Base-by-base conservation (phyloP, 2,888 invertebrate genomes). In the Seira sanloemensis region DNA sequence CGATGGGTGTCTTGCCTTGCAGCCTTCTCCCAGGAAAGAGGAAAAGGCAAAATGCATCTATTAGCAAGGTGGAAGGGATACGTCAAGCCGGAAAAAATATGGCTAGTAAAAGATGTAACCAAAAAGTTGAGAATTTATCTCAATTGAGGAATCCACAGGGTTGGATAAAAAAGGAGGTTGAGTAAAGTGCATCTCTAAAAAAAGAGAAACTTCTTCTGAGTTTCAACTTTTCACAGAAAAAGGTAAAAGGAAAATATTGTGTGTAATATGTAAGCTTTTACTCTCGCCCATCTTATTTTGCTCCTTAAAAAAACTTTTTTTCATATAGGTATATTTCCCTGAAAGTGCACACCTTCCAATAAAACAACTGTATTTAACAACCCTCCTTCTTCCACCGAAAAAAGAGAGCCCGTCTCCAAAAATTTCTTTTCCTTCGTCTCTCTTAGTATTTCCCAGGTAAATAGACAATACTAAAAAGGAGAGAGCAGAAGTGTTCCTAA, bases 41-140 rank as follows among this genome's bases (percentile, higher is more conserved):
- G 1, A 50, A 18, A 18, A 50, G 50, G 21, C 23, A n/a, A 58
- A 62, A 21, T 62, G 62, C 62, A 62, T 62, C n/a, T n/a, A n/a
- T n/a, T n/a, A n/a, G 24, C 9, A n/a, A 46, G 66, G 76, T 54
- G 67, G 69, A 75, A 76, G 76, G 78, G 73, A 83, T 78, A 74
- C 78, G 84, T 84, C 84, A 84, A 66, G 75, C 19, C 69, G 78
- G 75, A 78, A 78, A n/a, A 84, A 78, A 84, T 84, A 84, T 84
- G 68, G 71, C 84, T 78, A 71, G 58, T 27, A 78, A 78, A 78
- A 58, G 75, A 84, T 84, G 78, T 74, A 69, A 72, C 84, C 73
- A 75, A 16, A n/a, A n/a, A 37, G 7, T 65, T 77, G 25, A 27
- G 79, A 77, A 86, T 86, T 86, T 86, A 83, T 86, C 86, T 86